Evolutionary conservation across 2,113 vertebrate species (phyloP), one percentile per base, ranked within the genome.

Genomic region (Phalacrocorax pelagicus): DNA sequence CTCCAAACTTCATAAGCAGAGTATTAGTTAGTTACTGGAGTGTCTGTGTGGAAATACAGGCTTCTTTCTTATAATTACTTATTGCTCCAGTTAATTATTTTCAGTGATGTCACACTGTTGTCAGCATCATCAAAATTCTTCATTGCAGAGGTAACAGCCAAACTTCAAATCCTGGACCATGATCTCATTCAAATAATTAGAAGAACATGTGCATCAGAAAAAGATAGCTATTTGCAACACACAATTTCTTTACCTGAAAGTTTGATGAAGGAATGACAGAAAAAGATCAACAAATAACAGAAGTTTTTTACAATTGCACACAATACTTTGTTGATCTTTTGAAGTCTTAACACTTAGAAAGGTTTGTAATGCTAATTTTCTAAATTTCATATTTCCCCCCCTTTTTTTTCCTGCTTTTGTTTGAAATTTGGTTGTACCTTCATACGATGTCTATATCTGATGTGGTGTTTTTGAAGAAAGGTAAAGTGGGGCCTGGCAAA

Each of bases 341-440:
- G 51, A 47, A 83, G 29, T 66, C 10, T 38, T 66, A 72, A 36
- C 6, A 16, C 21, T 55, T 79, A 14, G 17, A 66, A 73, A 54
- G 5, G 5, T 32, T 47, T 83, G 8, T 34, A 61, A 73, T 20
- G 12, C 2, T 62, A 17, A 34, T 62, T 66, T 75, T 81, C 36
- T 81, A 61, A 42, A 42, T 49, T 15, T 73, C 3, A 0, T 10
- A 2, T 4, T 21, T 46, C 52, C 36, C 0, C 3, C 1, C 3
- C 22, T n/a, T 14, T 36, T 30, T 57, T n/a, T 6, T 13, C 22
- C 22, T 36, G 3, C 6, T 90, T 75, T 77, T 46, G 3, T 47
- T 58, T 77, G 11, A 66, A 55, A 82, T 59, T 32, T 55, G 38
- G 29, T 38, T 69, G 9, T 42, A 22, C 8, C 1, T 27, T 58